Percentiles rank a stretch among this genome's conserved stretches.
phyloP scores from a whole-genome alignment of 2,888 invertebrate genomes.

The Anaspis maculata region DNA sequence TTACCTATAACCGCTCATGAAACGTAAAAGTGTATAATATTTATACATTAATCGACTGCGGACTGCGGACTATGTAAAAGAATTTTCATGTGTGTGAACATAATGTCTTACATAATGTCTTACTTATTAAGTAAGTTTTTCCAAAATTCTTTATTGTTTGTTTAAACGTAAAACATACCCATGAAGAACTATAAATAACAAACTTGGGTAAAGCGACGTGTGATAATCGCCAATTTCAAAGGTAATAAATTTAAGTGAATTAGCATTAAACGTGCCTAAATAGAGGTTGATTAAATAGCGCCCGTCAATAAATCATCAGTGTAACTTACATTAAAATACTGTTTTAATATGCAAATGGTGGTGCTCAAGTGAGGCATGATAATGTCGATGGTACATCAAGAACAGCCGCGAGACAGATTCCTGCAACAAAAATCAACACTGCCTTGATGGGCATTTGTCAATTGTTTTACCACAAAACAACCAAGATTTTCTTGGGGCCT shows the following conservation, averaged over 20 bases:
- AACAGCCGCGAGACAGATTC: slow-evolving; percentile 19
- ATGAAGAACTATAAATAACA: slow-evolving; percentile 26
- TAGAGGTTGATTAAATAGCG: slow-evolving; percentile 40
- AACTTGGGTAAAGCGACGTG: slow-evolving; percentile 32
- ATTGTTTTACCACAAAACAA: slow-evolving; percentile 10
- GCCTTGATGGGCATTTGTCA: slow-evolving; percentile 11
- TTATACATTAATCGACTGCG: no score
- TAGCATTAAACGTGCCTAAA: slow-evolving; percentile 41
- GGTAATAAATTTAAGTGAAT: slow-evolving; percentile 39
- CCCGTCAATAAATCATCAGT: slow-evolving; percentile 39
- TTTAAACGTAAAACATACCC: slow-evolving; percentile 10
- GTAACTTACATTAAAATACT: slow-evolving; percentile 35
- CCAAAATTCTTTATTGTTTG: slow-evolving; percentile 10
- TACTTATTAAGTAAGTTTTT: slow-evolving; percentile 11
- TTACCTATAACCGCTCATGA: no score
- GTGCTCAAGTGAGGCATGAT: slow-evolving; percentile 23
- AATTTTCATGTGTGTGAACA: no score
- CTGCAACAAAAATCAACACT: slow-evolving; percentile 27
- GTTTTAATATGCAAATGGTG: slow-evolving; percentile 38
- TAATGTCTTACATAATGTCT: no score
- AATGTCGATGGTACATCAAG: slow-evolving; percentile 21
- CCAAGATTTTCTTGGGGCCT: no score
- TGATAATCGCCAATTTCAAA: slow-evolving; percentile 38
- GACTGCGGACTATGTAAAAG: no score
- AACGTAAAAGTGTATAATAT: no score